These are phyloP conservation scores for Tiaroga cobitis DNA, from an alignment of 2,797 vertebrate species.

Conservation along the genomic window DNA sequence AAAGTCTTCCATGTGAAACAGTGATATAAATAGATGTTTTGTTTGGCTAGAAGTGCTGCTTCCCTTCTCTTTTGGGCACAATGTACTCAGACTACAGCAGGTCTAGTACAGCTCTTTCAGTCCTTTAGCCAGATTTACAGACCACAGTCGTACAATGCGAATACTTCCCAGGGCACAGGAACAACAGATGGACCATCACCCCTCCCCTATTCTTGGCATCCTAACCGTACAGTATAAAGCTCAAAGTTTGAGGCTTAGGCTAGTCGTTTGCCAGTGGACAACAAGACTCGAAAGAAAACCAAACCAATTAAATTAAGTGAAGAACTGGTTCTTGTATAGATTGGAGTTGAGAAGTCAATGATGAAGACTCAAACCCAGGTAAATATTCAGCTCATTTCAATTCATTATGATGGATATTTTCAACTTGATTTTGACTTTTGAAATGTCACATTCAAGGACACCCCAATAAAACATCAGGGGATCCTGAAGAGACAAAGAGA, in stretches of 20 bases:
- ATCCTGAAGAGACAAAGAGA: conserved; percentile 75
- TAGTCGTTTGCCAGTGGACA: conserved; percentile 10
- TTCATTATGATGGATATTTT: not conserved
- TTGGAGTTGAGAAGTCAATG: not conserved
- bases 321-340: not conserved
- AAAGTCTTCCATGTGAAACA: conserved; percentile 48
- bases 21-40: conserved; percentile 64
- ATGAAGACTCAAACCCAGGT: conserved; percentile 64
- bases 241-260: not conserved
- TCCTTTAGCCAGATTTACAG: conserved; percentile 55
- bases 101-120: conserved; percentile 40
- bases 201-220: conserved; percentile 52
- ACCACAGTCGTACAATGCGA: conserved; percentile 49
- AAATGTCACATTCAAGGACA: conserved; percentile 66
- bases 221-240: conserved; percentile 63
- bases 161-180: conserved; percentile 50
- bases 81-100: not conserved
- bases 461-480: conserved; percentile 69
- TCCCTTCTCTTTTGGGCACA: conserved; percentile 41
- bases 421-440: not conserved
- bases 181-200: conserved; percentile 19
- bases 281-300: not conserved
- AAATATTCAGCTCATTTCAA: conserved; percentile 18
- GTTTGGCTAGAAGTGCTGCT: conserved; percentile 36
- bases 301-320: not conserved